These are phyloP conservation scores for Petrocephalus zakoni DNA, from an alignment of 2,113 vertebrate genomes.

Conservation along the genomic window DNA sequence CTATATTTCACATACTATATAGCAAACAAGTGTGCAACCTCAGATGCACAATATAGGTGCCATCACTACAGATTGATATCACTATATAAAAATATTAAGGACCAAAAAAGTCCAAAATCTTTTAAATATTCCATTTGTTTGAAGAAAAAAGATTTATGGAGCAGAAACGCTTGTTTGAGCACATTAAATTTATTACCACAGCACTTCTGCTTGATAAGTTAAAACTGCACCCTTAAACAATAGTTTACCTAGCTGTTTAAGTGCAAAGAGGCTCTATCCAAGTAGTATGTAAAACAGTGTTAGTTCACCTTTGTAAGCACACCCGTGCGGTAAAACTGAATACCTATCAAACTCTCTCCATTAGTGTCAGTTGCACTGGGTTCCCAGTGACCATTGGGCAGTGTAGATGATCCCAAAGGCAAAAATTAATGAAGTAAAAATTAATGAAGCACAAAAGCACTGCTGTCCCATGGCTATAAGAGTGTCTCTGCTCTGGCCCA, in stretches of 20 bases:
- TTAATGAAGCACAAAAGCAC: slow-evolving; percentile 68
- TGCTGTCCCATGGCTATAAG: slow-evolving; percentile 65
- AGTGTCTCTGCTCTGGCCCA: slow-evolving; percentile 67
- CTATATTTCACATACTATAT: neutral
- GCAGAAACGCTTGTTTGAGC: neutral
- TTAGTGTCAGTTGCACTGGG: slow-evolving; percentile 33
- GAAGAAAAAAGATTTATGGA: slow-evolving; percentile 15
- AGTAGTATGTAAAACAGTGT: neutral
- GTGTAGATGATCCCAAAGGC: slow-evolving; percentile 62
- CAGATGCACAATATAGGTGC: slow-evolving; percentile 25
- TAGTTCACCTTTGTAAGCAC: slow-evolving; percentile 31
- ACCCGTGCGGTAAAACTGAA: slow-evolving; percentile 29
- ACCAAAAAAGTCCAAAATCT: slow-evolving; percentile 34
- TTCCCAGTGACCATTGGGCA: slow-evolving; percentile 36
- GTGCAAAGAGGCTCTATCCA: neutral
- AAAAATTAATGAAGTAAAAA: slow-evolving; percentile 74
- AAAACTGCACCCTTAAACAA: neutral
- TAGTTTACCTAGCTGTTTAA: neutral
- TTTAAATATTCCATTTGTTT: neutral
- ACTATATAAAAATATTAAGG: slow-evolving; percentile 58
- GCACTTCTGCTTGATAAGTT: neutral
- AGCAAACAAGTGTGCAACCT: neutral
- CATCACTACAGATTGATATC: slow-evolving; percentile 57
- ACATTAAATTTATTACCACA: neutral
- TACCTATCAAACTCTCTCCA: slow-evolving; percentile 27